Conservation (phyloP, 1,140 invertebrate species). For the Drosophila novamexicana region DNA sequence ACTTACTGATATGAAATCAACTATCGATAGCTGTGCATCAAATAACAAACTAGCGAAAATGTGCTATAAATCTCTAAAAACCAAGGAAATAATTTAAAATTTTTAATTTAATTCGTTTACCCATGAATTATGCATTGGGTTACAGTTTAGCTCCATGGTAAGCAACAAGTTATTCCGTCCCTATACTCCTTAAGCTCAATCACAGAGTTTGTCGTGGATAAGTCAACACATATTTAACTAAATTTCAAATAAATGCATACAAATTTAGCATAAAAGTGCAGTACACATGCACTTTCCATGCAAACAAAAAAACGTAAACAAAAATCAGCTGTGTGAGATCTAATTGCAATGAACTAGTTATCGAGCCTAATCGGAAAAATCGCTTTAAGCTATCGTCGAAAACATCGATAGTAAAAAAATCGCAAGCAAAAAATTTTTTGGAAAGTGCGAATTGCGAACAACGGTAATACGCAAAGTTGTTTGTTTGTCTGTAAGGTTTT, state of each 20-base stretch:
- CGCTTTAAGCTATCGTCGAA: not conserved
- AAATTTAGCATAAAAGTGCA: no score
- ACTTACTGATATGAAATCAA: not conserved
- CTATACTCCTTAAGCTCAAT: no score
- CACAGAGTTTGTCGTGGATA: no score
- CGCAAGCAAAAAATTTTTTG: slow-evolving; percentile 40
- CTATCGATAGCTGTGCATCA: slow-evolving; percentile 10
- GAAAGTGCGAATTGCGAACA: slow-evolving; percentile 45
- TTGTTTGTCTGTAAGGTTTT: slow-evolving; percentile 17
- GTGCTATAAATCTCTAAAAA: no score
- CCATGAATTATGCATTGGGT: not conserved
- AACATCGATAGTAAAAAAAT: slow-evolving; percentile 31
- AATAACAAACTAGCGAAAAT: not conserved
- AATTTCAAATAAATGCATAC: no score
- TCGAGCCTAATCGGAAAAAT: slow-evolving; percentile 12
- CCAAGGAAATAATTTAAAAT: not conserved
- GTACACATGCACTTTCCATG: not conserved
- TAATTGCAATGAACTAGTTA: slow-evolving; percentile 25
- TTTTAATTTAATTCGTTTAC: not conserved
- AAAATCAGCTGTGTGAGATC: slow-evolving; percentile 31
- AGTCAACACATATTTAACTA: no score
- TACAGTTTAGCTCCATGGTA: not conserved
- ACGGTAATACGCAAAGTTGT: slow-evolving; percentile 36
- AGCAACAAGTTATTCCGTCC: not conserved
- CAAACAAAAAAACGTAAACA: slow-evolving; percentile 33